Percentiles rank a stretch among this genome's conserved stretches.
These are phyloP conservation scores for Acomys russatus DNA, from an alignment of 2,797 vertebrate species.

Conservation along the genomic window DNA sequence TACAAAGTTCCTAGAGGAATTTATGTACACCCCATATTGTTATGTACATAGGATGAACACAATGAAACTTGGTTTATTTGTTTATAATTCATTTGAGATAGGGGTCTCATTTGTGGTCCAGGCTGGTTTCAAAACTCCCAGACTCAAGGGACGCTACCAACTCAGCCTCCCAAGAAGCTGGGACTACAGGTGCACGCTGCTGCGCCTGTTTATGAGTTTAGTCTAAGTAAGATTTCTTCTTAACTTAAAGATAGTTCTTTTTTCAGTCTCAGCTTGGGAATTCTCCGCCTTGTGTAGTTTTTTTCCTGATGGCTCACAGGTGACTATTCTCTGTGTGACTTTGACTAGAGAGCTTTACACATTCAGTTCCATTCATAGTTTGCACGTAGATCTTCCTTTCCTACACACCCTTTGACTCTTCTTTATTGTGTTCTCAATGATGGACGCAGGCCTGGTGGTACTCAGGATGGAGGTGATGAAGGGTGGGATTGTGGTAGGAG, in stretches of 20 bases:
- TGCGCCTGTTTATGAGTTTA: not conserved
- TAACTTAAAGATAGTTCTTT: not conserved
- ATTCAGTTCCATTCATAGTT: not conserved
- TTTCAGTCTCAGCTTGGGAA: not conserved
- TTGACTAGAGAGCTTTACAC: not conserved
- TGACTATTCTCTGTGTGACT: not conserved
- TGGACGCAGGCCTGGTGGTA: not conserved
- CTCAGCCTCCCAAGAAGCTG: not conserved
- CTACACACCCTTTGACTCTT: not conserved
- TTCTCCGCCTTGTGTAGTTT: not conserved
- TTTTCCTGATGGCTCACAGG: not conserved
- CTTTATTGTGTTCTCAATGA: not conserved
- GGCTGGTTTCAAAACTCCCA: not conserved
- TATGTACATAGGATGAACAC: not conserved
- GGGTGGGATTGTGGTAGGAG: not conserved
- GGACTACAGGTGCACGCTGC: not conserved
- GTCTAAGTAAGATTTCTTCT: not conserved
- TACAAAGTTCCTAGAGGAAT: not conserved
- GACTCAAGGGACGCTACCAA: not conserved
- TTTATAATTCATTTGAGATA: not conserved
- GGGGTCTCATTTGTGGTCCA: not conserved
- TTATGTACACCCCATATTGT: not conserved
- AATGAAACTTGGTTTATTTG: not conserved
- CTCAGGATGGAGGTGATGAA: not conserved
- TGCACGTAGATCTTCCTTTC: fast-evolving